phyloP scores from a whole-genome alignment of 2,797 vertebrate species.

The Gymnoscopelus braueri region DNA sequence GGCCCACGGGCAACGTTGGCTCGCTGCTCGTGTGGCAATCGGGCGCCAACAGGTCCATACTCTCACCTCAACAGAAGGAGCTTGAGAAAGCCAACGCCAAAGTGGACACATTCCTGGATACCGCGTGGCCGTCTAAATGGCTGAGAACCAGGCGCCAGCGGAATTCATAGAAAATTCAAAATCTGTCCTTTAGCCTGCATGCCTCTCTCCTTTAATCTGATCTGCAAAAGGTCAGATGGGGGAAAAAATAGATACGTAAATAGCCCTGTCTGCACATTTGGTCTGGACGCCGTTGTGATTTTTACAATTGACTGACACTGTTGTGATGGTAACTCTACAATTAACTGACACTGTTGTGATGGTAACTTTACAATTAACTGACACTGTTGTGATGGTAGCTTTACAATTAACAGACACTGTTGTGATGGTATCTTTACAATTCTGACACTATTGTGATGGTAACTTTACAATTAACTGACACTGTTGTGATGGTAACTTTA shows the following conservation, averaged over 20 bases:
- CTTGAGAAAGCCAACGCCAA: constrained; percentile 15
- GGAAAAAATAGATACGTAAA: no score
- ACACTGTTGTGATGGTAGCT: neutral
- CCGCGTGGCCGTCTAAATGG: constrained; percentile 29
- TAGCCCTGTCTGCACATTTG: neutral
- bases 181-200: neutral
- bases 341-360: neutral
- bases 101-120: constrained; percentile 41
- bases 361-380: neutral
- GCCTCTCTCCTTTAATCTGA: neutral
- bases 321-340: neutral
- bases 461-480: neutral
- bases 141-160: constrained; percentile 18
- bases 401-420: no score
- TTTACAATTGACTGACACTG: neutral
- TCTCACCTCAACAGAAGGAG: no score
- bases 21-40: neutral
- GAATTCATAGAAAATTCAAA: constrained; percentile 28
- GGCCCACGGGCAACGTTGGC: constrained; percentile 34
- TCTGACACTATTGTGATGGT: no score
- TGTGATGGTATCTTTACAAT: neutral
- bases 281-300: constrained; percentile 5
- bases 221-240: constrained; percentile 35
- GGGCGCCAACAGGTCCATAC: no score
- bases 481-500: neutral